Base-by-base conservation (phyloP, 2,113 vertebrate species). In the Psittacara wagleri region DNA sequence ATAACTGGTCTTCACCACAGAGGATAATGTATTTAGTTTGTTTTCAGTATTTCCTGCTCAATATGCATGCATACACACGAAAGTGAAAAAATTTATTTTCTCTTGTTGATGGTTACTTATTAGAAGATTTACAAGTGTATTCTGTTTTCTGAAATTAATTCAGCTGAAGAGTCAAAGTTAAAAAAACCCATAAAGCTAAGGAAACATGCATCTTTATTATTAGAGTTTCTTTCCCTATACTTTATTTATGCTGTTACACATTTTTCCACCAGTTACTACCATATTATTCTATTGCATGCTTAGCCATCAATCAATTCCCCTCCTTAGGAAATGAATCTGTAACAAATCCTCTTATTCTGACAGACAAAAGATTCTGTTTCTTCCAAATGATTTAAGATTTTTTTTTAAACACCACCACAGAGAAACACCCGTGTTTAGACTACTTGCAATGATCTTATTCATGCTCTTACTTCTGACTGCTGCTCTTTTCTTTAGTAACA, bases 331-430 rank as follows among this genome's bases (percentile, higher is more conserved):
- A 94, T 13, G n/a, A 77, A 70, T 44, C 43, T 83, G 19, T 48
- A 91, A 78, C 88, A 78, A 91, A 93, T 28, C 29, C 33, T 22
- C 82, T 88, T 23, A 70, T 91, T 95, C 51, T 67, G 66, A 96
- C 94, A 90, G 55, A 92, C 27, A 70, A 62, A 91, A 83, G 22
- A 44, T 64, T 62, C n/a, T 69, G 33, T 19, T 84, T 86, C 80
- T 94, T 74, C 29, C 27, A 74, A 92, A 85, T 46, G 1, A 88
- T 66, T 86, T 88, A 73, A 62, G 33, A 49, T 31, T 43, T 57
- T 67, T 91, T 91, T 66, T 43, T 31, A 72, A 88, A 51, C 8
- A 70, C 3, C 22, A 64, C 39, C 51, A 75, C 22, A 78, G 64
- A 81, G 86, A 78, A 78, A 63, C 18, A 91, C 7, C 51, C 43